A percentile compares a stretch with the other conserved stretches of the same genome.
Evolutionary conservation across 2,797 vertebrate species (phyloP).

Genomic region (Phoeniculus purpureus): DNA sequence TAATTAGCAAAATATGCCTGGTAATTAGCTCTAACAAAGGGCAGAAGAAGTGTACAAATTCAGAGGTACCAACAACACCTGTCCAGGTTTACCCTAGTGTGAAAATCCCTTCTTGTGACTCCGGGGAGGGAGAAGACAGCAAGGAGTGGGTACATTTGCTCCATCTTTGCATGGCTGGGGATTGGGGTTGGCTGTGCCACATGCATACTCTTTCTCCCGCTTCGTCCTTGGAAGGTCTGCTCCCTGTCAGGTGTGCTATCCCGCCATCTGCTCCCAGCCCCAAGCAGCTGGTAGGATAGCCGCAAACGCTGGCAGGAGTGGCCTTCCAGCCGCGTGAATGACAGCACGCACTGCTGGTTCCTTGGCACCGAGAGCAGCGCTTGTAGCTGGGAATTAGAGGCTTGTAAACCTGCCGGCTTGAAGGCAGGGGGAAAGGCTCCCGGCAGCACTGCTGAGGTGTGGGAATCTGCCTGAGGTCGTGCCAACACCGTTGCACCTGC

Average conservation of each 20-base stretch:
- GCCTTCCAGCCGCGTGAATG: constrained; percentile 75
- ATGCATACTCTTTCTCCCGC: constrained; percentile 32
- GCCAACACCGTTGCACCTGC: neutral
- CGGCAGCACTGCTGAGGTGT: neutral
- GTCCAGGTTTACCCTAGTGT: neutral
- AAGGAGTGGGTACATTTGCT: neutral
- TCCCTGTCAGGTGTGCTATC: constrained; percentile 75
- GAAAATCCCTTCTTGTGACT: neutral
- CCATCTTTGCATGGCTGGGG: neutral
- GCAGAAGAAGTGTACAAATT: neutral
- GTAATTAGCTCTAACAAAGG: constrained; percentile 36
- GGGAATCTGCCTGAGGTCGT: neutral
- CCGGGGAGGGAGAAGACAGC: neutral
- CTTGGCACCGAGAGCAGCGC: constrained; percentile 66
- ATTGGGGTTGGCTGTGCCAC: neutral
- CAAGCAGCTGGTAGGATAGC: constrained; percentile 69
- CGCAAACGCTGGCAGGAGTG: constrained; percentile 72
- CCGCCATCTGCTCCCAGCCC: constrained; percentile 78
- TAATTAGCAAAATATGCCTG: constrained; percentile 24
- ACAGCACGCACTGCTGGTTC: constrained; percentile 71
- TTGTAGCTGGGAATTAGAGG: constrained; percentile 75
- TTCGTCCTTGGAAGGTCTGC: constrained; percentile 78
- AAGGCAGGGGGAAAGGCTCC: neutral
- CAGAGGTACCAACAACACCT: neutral
- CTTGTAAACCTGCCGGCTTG: constrained; percentile 63